Evolutionary conservation across 2,888 invertebrate genomes (phyloP).

Genomic region (Andricus curvator): DNA sequence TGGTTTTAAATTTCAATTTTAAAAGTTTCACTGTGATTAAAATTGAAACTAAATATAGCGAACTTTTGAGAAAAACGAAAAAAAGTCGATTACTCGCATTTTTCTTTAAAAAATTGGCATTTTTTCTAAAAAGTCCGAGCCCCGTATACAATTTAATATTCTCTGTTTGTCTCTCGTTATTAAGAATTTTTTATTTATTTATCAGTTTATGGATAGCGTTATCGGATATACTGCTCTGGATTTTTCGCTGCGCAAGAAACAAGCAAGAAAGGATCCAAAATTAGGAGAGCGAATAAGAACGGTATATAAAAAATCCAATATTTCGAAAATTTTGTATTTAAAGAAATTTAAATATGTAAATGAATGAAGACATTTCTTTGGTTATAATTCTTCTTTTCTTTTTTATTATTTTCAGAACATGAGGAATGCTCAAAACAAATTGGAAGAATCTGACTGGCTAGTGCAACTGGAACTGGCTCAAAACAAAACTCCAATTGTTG

Average conservation of each 20-base stretch:
- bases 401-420: conserved; percentile 61
- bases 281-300: conserved; percentile 65
- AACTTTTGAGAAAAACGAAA: too few relatives aligned
- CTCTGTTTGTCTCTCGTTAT: background rate
- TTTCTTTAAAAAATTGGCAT: too few relatives aligned
- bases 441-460: conserved; percentile 65
- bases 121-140: too few relatives aligned
- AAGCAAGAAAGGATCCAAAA: conserved; percentile 66
- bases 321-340: conserved; percentile 17
- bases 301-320: conserved; percentile 54
- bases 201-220: conserved; percentile 67
- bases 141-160: conserved; percentile 6
- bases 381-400: background rate
- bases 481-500: conserved; percentile 58
- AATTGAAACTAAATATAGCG: too few relatives aligned
- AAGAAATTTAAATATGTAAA: background rate
- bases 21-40: too few relatives aligned
- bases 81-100: too few relatives aligned
- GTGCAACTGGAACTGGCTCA: conserved; percentile 65
- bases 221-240: conserved; percentile 68
- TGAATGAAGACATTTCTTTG: conserved; percentile 1
- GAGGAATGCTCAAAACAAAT: conserved; percentile 63
- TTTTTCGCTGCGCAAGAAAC: conserved; percentile 68
- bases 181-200: conserved; percentile 46
- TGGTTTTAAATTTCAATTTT: too few relatives aligned